These are phyloP conservation scores for Channa striata DNA, from an alignment of 2,797 vertebrate species.

Conservation along the genomic window DNA sequence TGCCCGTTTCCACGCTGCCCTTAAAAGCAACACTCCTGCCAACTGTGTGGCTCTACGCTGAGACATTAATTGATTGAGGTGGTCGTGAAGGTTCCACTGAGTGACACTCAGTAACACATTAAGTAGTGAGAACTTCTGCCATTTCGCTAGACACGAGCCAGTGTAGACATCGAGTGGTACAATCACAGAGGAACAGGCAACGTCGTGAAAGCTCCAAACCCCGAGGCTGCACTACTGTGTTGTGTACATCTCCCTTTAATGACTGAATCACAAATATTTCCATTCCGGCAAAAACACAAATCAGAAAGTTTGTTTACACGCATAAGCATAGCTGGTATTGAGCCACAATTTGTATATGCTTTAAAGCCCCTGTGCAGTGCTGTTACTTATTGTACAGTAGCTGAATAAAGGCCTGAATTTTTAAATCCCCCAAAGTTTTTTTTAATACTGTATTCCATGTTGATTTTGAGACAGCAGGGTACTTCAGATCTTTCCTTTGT, in stretches of 20 bases:
- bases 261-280: constrained; percentile 53
- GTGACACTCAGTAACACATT: constrained; percentile 62
- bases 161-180: constrained; percentile 36
- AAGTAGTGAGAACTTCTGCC: constrained; percentile 48
- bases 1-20: constrained; percentile 41
- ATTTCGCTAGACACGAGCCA: constrained; percentile 23
- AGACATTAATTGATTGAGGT: constrained; percentile 70
- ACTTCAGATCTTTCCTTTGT: constrained; percentile 64
- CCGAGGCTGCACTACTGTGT: constrained; percentile 17
- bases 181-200: constrained; percentile 26
- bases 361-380: constrained; percentile 6
- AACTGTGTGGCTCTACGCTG: constrained; percentile 42
- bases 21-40: constrained; percentile 52
- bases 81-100: constrained; percentile 59
- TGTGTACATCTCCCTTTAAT: constrained; percentile 32
- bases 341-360: constrained; percentile 6
- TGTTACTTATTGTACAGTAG: constrained; percentile 24
- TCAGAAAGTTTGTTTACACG: constrained; percentile 44
- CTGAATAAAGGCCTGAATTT: constrained; percentile 40
- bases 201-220: constrained; percentile 33
- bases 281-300: constrained; percentile 16
- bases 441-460: constrained; percentile 25
- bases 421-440: constrained; percentile 14
- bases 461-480: constrained; percentile 54
- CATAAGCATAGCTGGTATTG: constrained; percentile 1